Evolutionary conservation across 2,797 vertebrate species (phyloP), one percentile per base, ranked within the genome.

Genomic region (Galaxias olidus): DNA sequence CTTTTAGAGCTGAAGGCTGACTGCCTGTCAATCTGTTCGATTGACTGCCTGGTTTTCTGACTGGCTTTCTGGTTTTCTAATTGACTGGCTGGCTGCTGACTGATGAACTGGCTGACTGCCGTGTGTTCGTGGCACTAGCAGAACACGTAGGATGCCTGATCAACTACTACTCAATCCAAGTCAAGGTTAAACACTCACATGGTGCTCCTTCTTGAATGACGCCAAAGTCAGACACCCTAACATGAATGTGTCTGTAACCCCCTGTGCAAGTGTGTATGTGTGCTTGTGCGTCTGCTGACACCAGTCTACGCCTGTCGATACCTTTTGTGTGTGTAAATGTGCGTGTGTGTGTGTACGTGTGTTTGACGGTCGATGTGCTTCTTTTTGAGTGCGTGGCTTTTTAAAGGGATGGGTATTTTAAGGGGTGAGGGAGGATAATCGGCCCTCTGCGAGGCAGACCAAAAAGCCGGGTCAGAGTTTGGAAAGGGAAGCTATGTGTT

Each of bases 391-490:
- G 4, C 75, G 40, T 78, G 74, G 73, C 71, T 84, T 75, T 82
- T 45, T 75, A 2, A 30, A 30, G 6, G 30, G 30, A 30, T 30
- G 30, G 30, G 30, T 19, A 20, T 57, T 54, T 41, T 72, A 83
- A 82, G 84, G 81, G 84, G 82, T 86, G 87, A 87, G 84, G 72
- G 87, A 81, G 83, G 86, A 86, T 91, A 91, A 90, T 91, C 82
- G 81, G 73, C 86, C 87, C 85, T 79, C 71, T 59, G 84, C 80
- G 65, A 80, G 69, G 80, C 66, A 67, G 85, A 80, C 87, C 91
- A 89, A 91, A 91, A 89, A 87, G 87, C 82, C 78, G 82, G 87
- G 90, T 91, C 89, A 89, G 78, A 83, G 86, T 89, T 89, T 90
- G 30, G 88, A 85, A 85, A 86, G 84, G 87, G 83, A 85, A 75